A percentile compares a stretch with the other conserved stretches of the same genome.
Conservation (phyloP, 2,113 vertebrate genomes). For the Sprattus sprattus region DNA sequence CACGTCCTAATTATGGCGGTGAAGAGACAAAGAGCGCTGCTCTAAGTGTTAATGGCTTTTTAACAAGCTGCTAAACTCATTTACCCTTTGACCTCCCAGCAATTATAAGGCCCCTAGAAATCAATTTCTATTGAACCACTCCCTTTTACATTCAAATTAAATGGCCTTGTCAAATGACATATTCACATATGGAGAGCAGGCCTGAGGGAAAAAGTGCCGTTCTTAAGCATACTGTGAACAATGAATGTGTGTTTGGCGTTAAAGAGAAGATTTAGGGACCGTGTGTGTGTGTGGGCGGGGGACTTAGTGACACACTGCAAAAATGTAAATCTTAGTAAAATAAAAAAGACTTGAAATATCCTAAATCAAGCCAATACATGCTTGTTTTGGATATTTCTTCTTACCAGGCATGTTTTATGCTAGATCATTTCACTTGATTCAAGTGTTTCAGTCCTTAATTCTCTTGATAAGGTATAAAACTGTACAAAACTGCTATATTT, state of each 20-base stretch:
- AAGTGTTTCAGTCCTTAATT: too few relatives aligned
- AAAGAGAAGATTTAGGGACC: background rate
- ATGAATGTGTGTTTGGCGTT: background rate
- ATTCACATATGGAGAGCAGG: background rate
- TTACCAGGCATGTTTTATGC: too few relatives aligned
- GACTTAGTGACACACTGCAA: too few relatives aligned
- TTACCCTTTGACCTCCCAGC: conserved; percentile 44
- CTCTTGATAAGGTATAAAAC: too few relatives aligned
- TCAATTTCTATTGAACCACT: conserved; percentile 36
- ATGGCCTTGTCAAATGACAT: conserved; percentile 17
- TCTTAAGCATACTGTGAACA: background rate
- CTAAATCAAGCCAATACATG: too few relatives aligned
- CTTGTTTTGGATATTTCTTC: too few relatives aligned
- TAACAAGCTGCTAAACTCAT: conserved; percentile 37
- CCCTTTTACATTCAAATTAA: conserved; percentile 24
- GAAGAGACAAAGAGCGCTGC: conserved; percentile 9
- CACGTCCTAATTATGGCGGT: background rate
- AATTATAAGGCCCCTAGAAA: conserved; percentile 33
- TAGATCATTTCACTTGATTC: too few relatives aligned
- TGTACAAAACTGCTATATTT: too few relatives aligned
- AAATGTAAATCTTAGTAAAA: too few relatives aligned
- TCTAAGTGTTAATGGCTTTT: conserved; percentile 40
- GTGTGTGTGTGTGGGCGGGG: background rate
- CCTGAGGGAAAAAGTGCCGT: background rate
- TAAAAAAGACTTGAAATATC: too few relatives aligned